Base-by-base conservation (phyloP, 2,888 invertebrate genomes). In the Pediacus dermestoides region DNA sequence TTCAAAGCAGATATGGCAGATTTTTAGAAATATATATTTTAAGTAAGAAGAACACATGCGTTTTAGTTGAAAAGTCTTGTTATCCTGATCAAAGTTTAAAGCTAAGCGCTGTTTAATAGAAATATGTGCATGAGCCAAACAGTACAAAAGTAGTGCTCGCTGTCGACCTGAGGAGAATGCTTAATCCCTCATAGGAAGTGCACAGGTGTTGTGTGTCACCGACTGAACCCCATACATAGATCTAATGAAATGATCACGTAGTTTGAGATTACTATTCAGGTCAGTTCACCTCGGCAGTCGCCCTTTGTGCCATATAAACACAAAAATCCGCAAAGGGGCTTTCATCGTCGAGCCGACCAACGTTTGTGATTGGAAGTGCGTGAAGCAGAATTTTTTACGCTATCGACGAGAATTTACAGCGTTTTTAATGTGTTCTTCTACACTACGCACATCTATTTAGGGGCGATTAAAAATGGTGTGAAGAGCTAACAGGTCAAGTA, bases 201-300 rank as follows among this genome's bases (percentile, higher is more conserved):
- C 49, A 48, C 53, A 53, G 53, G 53, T 53, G 53, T 46, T 42
- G 36, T 26, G 37, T 40, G 44, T 45, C 45, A 22, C 44, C 30
- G 23, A 34, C 35, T 16, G 15, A 31, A 16, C 34, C 15, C 36
- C 33, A 30, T 32, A 18, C 14, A 13, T 11, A 13, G 36, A 27
- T 37, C 37, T 42, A 37, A 42, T 44, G 46, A 44, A 44, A 44
- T 39, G 39, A 44, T 42, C 37, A 32, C 40, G 30, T 34, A 32
- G 34, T 23, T 39, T 28, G 34, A 34, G 44, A 46, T 50, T 46
- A 46, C 39, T 27, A 41, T 52, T 44, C 52, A 39, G 53, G 53
- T 52, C 53, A 54, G 52, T 49, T 45, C 49, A 44, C 47, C 28
- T 44, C 52, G 47, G 26, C 34, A 32, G 39, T 16, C 41, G 42